A percentile compares a stretch with the other conserved stretches of the same genome.
phyloP scores from a whole-genome alignment of 2,888 invertebrate species.

The Meghimatium bilineatum region DNA sequence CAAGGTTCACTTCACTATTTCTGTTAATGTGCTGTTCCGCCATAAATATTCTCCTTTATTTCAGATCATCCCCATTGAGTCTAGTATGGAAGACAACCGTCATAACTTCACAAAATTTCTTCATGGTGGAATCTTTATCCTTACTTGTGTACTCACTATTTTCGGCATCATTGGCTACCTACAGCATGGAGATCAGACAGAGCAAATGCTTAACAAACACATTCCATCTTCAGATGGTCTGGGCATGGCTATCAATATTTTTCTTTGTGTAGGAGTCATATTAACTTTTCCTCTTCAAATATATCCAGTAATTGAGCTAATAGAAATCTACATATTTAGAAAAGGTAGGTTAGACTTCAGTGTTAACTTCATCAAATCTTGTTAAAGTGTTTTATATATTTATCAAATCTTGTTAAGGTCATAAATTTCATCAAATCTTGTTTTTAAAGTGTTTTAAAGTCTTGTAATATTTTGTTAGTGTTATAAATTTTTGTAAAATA shows the following conservation, averaged over 20 bases:
- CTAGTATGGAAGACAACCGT: constrained; percentile 75
- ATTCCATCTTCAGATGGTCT: constrained; percentile 59
- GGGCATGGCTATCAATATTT: constrained; percentile 66
- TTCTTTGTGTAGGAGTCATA: constrained; percentile 70
- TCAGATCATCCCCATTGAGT: constrained; percentile 76
- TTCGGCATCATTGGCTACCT: constrained; percentile 74
- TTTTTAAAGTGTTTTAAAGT: no score
- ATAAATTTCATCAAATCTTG: no score
- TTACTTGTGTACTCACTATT: constrained; percentile 61
- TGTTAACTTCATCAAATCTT: not conserved
- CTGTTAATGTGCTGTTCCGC: no score
- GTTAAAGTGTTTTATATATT: no score
- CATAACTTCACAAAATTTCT: constrained; percentile 71
- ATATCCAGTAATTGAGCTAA: constrained; percentile 72
- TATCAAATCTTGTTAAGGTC: no score
- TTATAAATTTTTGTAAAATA: no score
- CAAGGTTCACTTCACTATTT: no score
- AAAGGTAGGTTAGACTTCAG: constrained; percentile 56
- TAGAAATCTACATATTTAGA: constrained; percentile 67
- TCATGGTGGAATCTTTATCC: constrained; percentile 64
- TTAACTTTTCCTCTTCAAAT: constrained; percentile 75
- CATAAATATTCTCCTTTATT: not conserved
- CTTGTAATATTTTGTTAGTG: no score
- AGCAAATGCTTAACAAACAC: constrained; percentile 74
- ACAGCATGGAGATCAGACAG: constrained; percentile 64